Evolutionary conservation across 2,888 invertebrate species (phyloP), one percentile per base, ranked within the genome.

Genomic region (Drosophila macrothrix): DNA sequence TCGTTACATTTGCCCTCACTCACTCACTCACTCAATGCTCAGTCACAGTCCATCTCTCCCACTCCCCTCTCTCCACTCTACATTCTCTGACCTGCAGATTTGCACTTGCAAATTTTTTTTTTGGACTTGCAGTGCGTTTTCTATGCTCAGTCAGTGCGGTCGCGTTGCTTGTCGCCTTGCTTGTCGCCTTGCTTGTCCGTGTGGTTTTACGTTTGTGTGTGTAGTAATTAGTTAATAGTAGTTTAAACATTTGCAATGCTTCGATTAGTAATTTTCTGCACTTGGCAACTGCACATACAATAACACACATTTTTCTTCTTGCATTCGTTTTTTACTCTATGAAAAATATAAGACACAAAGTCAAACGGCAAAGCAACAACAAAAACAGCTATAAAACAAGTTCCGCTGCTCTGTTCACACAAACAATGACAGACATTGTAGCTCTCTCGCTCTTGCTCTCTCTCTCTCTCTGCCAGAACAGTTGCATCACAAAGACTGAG

Each of bases 401-500:
- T 82, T 80, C 82, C 74, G 66, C 66, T 56, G 67, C 61, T 59
- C 65, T 59, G 63, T 62, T 58, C 67, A 60, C 43, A 68, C 35
- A 69, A 22, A 71, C 65, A 28, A 28, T 25, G 3, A 46, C 12
- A 55, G 33, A 39, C 28, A 19, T 16, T 25, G 19, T n/a, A 29
- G 37, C 54, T 62, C 62, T 50, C 39, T 53, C 65, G 37, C 59
- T 29, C 64, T 49, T 35, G 12, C 68, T 67, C 55, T 58, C 50
- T 41, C 35, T 60, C 25, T 60, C 66, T 68, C 67, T 72, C 37
- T 55, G 61, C 28, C 63, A 83, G 70, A 79, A 77, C 77, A 74
- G 78, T 82, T 82, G 82, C 83, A 82, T 83, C 82, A 82, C 78
- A 74, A 65, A 79, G 69, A 58, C 69, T 37, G 22, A 54, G 53